phyloP scores from a whole-genome alignment of 1,140 invertebrate genomes.

The Drosophila ironensis region DNA sequence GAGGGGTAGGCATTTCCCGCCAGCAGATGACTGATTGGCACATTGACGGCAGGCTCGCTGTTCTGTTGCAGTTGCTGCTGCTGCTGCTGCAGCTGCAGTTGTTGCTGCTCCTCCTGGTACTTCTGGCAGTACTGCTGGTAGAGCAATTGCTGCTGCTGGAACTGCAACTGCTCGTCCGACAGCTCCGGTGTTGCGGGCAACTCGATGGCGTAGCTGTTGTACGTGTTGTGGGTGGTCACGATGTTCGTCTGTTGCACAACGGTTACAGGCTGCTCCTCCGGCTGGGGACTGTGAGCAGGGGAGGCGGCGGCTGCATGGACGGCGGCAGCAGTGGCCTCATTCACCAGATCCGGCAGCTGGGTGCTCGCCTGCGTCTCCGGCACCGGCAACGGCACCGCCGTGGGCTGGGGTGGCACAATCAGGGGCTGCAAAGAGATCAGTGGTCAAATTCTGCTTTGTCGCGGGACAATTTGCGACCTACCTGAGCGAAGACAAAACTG shows the following conservation, averaged over 20 bases:
- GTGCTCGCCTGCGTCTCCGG: slow-evolving; percentile 13
- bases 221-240: slow-evolving; percentile 30
- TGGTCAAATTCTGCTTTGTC: not conserved
- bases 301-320: slow-evolving; percentile 7
- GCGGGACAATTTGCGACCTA: not conserved
- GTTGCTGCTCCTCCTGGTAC: slow-evolving; percentile 30
- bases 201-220: slow-evolving; percentile 58
- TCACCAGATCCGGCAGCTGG: slow-evolving; percentile 56
- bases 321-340: slow-evolving; percentile 51
- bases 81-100: slow-evolving; percentile 31
- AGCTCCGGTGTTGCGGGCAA: slow-evolving; percentile 38
- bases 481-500: slow-evolving; percentile 64
- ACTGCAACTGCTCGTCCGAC: slow-evolving; percentile 25
- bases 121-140: slow-evolving; percentile 41
- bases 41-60: slow-evolving; percentile 37
- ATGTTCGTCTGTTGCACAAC: slow-evolving; percentile 27
- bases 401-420: slow-evolving; percentile 35
- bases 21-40: slow-evolving; percentile 69
- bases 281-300: slow-evolving; percentile 19
- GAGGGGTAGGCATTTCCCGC: slow-evolving; percentile 69
- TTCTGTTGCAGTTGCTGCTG: slow-evolving; percentile 26
- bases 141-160: slow-evolving; percentile 25
- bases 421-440: slow-evolving; percentile 31
- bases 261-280: not conserved
- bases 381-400: no score